Conservation (phyloP, 53 echinoderm and acorn worm species). For the Actinopyga echinites region DNA sequence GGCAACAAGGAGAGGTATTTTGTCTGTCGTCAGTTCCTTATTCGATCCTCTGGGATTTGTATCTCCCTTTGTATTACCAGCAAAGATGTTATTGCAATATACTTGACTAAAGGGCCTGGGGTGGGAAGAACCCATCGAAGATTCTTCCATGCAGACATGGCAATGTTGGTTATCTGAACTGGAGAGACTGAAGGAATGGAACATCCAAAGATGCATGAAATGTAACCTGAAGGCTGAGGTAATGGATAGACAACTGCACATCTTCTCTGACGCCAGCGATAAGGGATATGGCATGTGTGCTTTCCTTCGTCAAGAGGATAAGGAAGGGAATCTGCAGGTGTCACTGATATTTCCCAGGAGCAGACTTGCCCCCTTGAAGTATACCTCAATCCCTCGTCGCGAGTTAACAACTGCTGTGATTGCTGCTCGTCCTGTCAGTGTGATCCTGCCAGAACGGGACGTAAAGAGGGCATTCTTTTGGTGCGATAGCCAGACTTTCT, state of each 20-base stretch:
- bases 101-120: constrained; percentile 6
- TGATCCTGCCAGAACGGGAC: not conserved
- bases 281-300: constrained; percentile 35
- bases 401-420: constrained; percentile 40
- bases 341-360: constrained; percentile 11
- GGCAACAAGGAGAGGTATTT: too few species aligned
- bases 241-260: constrained; percentile 17
- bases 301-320: constrained; percentile 30
- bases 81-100: constrained; percentile 30
- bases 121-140: constrained; percentile 22
- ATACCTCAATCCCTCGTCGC: not conserved
- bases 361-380: constrained; percentile 29
- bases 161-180: constrained; percentile 4
- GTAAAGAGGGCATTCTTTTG: not conserved
- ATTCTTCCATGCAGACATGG: not conserved
- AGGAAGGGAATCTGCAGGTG: not conserved
- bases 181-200: constrained; percentile 23
- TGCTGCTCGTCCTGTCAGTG: constrained; percentile 1
- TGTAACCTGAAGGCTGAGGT: not conserved
- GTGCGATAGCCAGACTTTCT: constrained; percentile 17
- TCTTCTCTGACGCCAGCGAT: constrained; percentile 38
- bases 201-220: constrained; percentile 13
- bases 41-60: constrained; percentile 33
- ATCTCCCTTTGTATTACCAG: constrained; percentile 29
- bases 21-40: constrained; percentile 40